A percentile compares a stretch with the other conserved stretches of the same genome.
Conservation (phyloP, 1,140 invertebrate genomes). For the Hypsibius dujardini region DNA sequence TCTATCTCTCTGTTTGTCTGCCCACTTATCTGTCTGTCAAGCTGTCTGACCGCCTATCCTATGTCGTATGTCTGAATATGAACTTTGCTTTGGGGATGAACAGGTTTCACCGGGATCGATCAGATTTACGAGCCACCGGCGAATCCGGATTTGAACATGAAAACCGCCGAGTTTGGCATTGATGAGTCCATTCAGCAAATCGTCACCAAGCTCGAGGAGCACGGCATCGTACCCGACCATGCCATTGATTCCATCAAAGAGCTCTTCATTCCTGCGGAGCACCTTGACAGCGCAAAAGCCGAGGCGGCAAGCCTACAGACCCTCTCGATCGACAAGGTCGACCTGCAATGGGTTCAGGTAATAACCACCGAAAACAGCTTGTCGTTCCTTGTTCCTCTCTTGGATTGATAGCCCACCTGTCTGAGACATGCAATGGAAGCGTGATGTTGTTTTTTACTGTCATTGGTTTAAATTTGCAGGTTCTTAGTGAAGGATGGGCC, state of each 20-base stretch:
- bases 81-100: too few relatives aligned
- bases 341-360: conserved; percentile 90
- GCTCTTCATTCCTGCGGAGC: conserved; percentile 56
- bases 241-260: conserved; percentile 48
- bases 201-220: conserved; percentile 53
- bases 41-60: too few relatives aligned
- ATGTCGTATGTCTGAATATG: too few relatives aligned
- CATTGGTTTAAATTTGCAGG: too few relatives aligned
- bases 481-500: conserved; percentile 93
- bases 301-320: conserved; percentile 48
- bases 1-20: too few relatives aligned
- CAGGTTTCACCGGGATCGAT: conserved; percentile 96
- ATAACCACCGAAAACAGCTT: too few relatives aligned
- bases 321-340: conserved; percentile 56
- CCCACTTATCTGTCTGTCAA: too few relatives aligned
- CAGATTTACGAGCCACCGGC: conserved; percentile 75
- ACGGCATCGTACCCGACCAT: conserved; percentile 36
- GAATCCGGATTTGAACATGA: conserved; percentile 65
- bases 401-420: too few relatives aligned
- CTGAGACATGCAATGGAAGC: too few relatives aligned
- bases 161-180: conserved; percentile 57
- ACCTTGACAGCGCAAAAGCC: conserved; percentile 41
- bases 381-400: too few relatives aligned
- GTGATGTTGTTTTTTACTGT: too few relatives aligned
- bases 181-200: conserved; percentile 63